These are phyloP conservation scores for Synchiropus splendidus DNA, from an alignment of 2,113 vertebrate genomes.

Conservation along the genomic window DNA sequence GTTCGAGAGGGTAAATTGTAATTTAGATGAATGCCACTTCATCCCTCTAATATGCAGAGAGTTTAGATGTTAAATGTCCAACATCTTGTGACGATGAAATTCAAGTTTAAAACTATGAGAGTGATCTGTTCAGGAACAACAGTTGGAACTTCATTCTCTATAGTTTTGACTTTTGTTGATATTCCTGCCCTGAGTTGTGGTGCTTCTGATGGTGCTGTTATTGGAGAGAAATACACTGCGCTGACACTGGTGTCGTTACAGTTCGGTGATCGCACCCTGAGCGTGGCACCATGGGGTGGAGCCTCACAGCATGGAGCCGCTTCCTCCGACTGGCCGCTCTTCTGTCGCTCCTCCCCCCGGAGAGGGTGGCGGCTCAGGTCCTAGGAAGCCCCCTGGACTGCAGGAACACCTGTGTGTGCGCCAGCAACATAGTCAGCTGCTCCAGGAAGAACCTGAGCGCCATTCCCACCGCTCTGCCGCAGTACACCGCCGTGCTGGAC, in stretches of 20 bases:
- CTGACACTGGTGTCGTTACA: conserved; percentile 19
- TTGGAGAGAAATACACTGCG: too few relatives aligned
- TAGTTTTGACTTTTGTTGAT: too few relatives aligned
- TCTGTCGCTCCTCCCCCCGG: conserved; percentile 38
- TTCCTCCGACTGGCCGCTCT: conserved; percentile 26
- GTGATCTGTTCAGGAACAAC: too few relatives aligned
- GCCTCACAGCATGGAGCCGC: conserved; percentile 1
- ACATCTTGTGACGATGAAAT: too few relatives aligned
- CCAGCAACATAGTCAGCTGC: conserved; percentile 92
- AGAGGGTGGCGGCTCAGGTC: conserved; percentile 11
- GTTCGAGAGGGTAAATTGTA: background rate
- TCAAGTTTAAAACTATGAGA: too few relatives aligned
- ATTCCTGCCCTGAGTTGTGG: too few relatives aligned
- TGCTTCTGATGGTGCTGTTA: too few relatives aligned
- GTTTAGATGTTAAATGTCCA: too few relatives aligned
- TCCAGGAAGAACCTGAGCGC: conserved; percentile 69
- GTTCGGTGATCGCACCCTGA: conserved; percentile 11
- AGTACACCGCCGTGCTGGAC: conserved; percentile 78
- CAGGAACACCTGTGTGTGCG: conserved; percentile 77
- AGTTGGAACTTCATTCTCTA: too few relatives aligned
- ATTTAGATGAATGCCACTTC: too few relatives aligned
- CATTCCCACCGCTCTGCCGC: conserved; percentile 69
- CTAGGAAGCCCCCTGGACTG: conserved; percentile 62
- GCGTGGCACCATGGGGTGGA: conserved; percentile 28
- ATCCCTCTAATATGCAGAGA: too few relatives aligned